phyloP scores from a whole-genome alignment of 2,113 vertebrate species.

The Lepus europaeus region DNA sequence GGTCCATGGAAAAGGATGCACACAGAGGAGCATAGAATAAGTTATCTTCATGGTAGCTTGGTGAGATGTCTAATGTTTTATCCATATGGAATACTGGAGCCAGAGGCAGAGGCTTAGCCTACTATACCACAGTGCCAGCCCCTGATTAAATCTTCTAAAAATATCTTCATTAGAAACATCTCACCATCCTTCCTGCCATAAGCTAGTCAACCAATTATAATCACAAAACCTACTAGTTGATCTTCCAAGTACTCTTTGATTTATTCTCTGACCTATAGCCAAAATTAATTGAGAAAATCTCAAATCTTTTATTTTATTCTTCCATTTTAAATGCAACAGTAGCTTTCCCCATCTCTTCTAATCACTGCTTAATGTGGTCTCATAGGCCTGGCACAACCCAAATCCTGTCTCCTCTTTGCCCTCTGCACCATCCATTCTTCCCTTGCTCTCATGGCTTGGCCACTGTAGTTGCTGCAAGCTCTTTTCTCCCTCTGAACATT shows the following conservation, averaged over 20 bases:
- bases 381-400: too few species aligned
- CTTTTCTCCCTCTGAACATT: background rate
- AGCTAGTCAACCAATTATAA: constrained; percentile 7
- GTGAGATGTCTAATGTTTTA: background rate
- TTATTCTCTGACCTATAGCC: background rate
- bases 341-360: background rate
- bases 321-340: background rate
- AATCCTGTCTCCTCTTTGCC: background rate
- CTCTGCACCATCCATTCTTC: background rate
- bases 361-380: background rate
- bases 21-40: background rate
- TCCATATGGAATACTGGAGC: too few species aligned
- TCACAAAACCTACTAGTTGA: background rate
- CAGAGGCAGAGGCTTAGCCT: too few species aligned
- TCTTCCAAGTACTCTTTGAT: background rate
- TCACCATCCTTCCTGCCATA: background rate
- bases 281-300: constrained; percentile 30
- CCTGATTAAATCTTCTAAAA: background rate
- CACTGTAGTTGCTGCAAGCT: background rate
- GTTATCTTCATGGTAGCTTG: background rate
- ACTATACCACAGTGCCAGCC: background rate
- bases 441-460: background rate
- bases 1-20: background rate
- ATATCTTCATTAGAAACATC: constrained; percentile 3
- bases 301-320: background rate